Percentiles rank a stretch among this genome's conserved stretches.
phyloP scores from a whole-genome alignment of 2,113 vertebrate genomes.

The Micromys minutus region DNA sequence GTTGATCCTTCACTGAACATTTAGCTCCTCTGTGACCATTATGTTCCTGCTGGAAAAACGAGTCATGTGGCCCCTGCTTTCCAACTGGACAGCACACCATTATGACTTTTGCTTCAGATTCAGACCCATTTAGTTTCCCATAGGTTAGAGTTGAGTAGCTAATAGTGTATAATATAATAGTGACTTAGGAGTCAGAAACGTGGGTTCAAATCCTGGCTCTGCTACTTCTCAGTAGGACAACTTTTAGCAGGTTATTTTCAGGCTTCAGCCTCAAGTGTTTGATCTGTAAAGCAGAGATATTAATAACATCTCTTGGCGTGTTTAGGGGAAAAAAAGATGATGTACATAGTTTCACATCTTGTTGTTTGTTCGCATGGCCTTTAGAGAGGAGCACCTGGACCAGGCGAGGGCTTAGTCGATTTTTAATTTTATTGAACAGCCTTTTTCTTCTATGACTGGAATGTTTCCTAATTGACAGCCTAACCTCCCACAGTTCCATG shows the following conservation, averaged over 20 bases:
- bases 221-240: not conserved
- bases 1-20: not conserved
- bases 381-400: not conserved
- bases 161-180: not conserved
- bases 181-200: not conserved
- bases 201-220: not conserved
- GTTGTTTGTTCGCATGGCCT: not conserved
- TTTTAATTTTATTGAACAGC: not conserved
- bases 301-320: not conserved
- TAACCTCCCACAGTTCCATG: not conserved
- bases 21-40: not conserved
- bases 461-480: not conserved
- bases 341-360: not conserved
- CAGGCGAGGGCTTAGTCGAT: not conserved
- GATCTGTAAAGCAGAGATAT: not conserved
- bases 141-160: not conserved
- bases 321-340: not conserved
- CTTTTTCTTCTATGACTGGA: not conserved
- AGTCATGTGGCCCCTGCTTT: not conserved
- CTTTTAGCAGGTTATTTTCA: not conserved
- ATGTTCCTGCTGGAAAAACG: not conserved
- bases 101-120: not conserved
- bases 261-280: not conserved
- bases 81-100: rapidly evolving
- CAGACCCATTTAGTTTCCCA: not conserved